A percentile compares a stretch with the other conserved stretches of the same genome.
Evolutionary conservation across 2,797 vertebrate genomes (phyloP).

Genomic region (Typhlichthys eigenmanni): DNA sequence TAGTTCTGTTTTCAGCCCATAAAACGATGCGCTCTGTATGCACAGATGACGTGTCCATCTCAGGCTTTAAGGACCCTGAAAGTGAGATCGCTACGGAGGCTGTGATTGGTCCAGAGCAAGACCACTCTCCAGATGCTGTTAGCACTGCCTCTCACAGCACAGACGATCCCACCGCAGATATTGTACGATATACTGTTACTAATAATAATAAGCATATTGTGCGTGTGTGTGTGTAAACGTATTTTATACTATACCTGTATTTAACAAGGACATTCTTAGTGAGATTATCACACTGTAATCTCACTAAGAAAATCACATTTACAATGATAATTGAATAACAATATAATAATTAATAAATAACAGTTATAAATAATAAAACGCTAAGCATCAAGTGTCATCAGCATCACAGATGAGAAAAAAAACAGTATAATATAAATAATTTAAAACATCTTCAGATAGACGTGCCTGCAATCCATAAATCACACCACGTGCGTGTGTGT

Average conservation of each 20-base stretch:
- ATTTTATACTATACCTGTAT: no score
- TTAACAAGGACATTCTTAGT: no score
- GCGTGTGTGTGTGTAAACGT: not conserved
- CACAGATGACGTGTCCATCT: slow-evolving; percentile 83
- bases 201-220: not conserved
- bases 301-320: no score
- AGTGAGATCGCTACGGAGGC: slow-evolving; percentile 76
- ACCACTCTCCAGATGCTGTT: slow-evolving; percentile 88
- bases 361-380: no score
- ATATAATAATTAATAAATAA: no score
- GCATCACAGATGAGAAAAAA: no score
- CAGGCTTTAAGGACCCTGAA: slow-evolving; percentile 77
- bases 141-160: slow-evolving; percentile 91
- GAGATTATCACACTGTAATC: no score
- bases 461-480: not conserved
- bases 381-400: no score
- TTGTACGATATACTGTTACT: slow-evolving; percentile 71
- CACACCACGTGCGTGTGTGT: not conserved
- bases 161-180: slow-evolving; percentile 86
- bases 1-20: no score
- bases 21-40: not conserved
- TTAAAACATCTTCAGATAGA: not conserved
- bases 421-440: not conserved
- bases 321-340: no score
- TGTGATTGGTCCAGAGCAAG: slow-evolving; percentile 69